These are phyloP conservation scores for Ridgeia piscesae DNA, from an alignment of 1,140 invertebrate species.

Conservation along the genomic window DNA sequence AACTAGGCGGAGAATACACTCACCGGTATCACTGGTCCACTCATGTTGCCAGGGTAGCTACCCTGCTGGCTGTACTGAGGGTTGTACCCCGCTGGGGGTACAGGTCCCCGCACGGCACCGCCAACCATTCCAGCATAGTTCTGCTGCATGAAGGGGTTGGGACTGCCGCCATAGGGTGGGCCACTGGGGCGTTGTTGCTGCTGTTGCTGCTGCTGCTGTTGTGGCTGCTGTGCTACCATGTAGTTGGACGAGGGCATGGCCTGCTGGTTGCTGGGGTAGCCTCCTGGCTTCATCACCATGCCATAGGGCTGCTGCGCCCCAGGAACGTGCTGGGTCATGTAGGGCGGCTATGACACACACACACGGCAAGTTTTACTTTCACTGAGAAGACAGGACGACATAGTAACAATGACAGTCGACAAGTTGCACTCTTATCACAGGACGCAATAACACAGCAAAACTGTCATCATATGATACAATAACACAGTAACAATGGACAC, in stretches of 20 bases:
- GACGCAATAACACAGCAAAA: too few relatives aligned
- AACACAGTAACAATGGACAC: too few relatives aligned
- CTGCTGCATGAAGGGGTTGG: conserved; percentile 39
- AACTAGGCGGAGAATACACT: not conserved
- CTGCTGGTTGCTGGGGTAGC: conserved; percentile 51
- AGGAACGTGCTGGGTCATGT: conserved; percentile 34
- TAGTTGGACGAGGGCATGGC: conserved; percentile 53
- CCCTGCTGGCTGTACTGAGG: conserved; percentile 24
- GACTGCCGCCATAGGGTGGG: conserved; percentile 55
- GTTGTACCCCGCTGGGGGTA: conserved; percentile 32
- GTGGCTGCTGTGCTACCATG: conserved; percentile 14
- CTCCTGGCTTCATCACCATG: conserved; percentile 40
- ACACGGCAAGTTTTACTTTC: not conserved
- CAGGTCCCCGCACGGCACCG: not conserved
- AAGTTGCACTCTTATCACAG: too few relatives aligned
- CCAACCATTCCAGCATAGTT: conserved; percentile 19
- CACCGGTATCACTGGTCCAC: not conserved
- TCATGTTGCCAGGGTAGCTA: not conserved
- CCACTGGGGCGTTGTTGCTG: conserved; percentile 37
- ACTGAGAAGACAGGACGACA: not conserved
- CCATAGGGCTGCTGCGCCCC: conserved; percentile 37
- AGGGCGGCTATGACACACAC: not conserved
- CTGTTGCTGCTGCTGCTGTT: conserved; percentile 32
- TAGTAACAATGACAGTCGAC: not conserved
- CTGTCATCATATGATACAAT: too few relatives aligned